Base-by-base conservation (phyloP, 2,113 vertebrate genomes). In the Gymnarchus niloticus region DNA sequence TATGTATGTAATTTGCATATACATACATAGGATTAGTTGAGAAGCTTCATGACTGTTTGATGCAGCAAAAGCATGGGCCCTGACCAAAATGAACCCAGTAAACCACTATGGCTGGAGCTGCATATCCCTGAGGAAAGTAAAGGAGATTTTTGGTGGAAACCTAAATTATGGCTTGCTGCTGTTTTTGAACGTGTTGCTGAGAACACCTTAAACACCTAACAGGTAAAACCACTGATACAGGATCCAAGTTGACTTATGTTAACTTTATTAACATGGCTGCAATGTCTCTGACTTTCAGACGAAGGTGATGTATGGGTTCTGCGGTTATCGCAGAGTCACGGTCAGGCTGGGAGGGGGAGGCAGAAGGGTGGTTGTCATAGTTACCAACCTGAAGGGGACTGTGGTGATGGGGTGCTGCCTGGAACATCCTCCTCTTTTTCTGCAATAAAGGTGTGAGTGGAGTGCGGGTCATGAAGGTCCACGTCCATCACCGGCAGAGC, bases 361-460 rank as follows among this genome's bases (percentile, higher is more conserved):
- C 21, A 69, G 57, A 84, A 44, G 23, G 83, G 21, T 85, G 86
- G 83, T 57, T 69, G 48, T 87, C 76, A 85, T 85, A 84, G 83
- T 85, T 93, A 95, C 94, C 92, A 93, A 95, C 94, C 94, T 95
- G 92, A 49, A 88, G 88, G 90, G 83, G 92, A 87, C 87, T 92
- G 90, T 88, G 94, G 93, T 87, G 93, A 92, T 82, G 88, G 88
- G 87, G 89, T 90, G 89, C 88, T 90, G 86, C 88, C 85, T 87
- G 91, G 86, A 82, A 90, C 89, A 87, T 88, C 92, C 90, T 90
- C 93, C 89, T 95, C 91, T 88, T 92, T 92, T 93, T 93, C 94
- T 95, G 93, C 56, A 95, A 95, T 92, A 93, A 93, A 94, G 91
- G 86, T 88, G 88, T 92, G 89, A 93, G 92, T 90, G 92, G 94